Base-by-base conservation (phyloP, 2,113 vertebrate species). In the Lophotis ruficrista region DNA sequence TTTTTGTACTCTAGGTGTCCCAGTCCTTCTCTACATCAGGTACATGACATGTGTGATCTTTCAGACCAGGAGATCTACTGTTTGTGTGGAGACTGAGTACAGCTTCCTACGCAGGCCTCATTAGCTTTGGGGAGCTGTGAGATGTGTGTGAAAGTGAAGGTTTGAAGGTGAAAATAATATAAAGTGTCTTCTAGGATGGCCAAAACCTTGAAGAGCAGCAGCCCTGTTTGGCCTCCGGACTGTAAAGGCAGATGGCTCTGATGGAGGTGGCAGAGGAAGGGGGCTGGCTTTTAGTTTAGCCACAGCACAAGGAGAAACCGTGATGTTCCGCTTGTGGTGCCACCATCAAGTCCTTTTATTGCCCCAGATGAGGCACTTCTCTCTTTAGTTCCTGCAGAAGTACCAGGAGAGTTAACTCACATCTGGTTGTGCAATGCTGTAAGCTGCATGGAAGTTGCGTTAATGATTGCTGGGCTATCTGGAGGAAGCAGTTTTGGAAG, bases 391-490 rank as follows among this genome's bases (percentile, higher is more conserved):
- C 37, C 66, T 64, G 54, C 56, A 41, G 41, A 50, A 56, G 35
- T 38, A 50, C 11, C 33, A 14, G 21, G 30, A 57, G 45, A 23
- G 33, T 85, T 81, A 81, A 4, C 37, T 56, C 61, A 1, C 50
- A 5, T 38, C 73, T 50, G 79, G 15, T 35, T 90, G 91, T 35
- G 56, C 64, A 20, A 7, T n/a, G 24, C 70, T 66, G 33, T 20
- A 19, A 33, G 37, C n/a, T 23, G 58, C 54, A 16, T 1, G 30
- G 60, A 35, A 24, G 17, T 28, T 12, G 23, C 1, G 0, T 11
- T 22, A 24, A 4, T 0, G 1, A 7, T 18, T 5, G 35, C 38
- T 7, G 58, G 31, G 41, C 5, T 58, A 3, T 8, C 38, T 30
- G 43, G 30, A 69, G 47, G 31, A 16, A 35, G 58, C 62, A 28